Base-by-base conservation (phyloP, 1,140 invertebrate species). In the Hylyphantes graminicola region DNA sequence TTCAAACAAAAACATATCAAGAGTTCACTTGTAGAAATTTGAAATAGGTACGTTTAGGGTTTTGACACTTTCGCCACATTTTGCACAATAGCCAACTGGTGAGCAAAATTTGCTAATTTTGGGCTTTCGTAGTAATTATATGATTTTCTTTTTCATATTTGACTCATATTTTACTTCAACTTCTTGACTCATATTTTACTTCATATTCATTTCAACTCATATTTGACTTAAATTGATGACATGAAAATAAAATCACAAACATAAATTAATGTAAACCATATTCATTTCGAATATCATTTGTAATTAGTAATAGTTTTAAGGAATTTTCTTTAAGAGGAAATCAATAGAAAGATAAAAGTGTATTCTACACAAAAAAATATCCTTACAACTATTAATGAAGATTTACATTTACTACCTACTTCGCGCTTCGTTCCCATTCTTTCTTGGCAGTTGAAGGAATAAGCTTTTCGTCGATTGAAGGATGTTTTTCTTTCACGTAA, bases 401-500 rank as follows among this genome's bases (percentile, higher is more conserved):
- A 15, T 12, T 2, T 1, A 2, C 6, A 61, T 12, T 17, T 61
- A 2, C 6, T 17, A n/a, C 55, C 55, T 57, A 80, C 77, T 59
- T 70, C 11, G 77, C 53, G 21, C 53, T 53, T 7, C 48, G 12
- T 70, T 70, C 67, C 64, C 64, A 80, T 51, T 80, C 13, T 6
- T 48, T 7, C 54, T 48, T 21, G 9, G 77, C 77, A 10, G 48
- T 10, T 57, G 57, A 2, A 55, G 54, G 35, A n/a, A 80, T 57
- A 9, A 13, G 5, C 3, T 21, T 35, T 11, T 53, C 9, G 15
- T 59, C 13, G 17, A 15, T 64, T 17, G 15, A 13, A 17, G 64
- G 65, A 59, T 70, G 35, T 17, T 19, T 54, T 12, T 55, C n/a
- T 70, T 57, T 80, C 3, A 48, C 77, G 17, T 50, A 57, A 13